These are phyloP conservation scores for Cantharis rufa DNA, from an alignment of 2,888 invertebrate genomes.

Conservation along the genomic window DNA sequence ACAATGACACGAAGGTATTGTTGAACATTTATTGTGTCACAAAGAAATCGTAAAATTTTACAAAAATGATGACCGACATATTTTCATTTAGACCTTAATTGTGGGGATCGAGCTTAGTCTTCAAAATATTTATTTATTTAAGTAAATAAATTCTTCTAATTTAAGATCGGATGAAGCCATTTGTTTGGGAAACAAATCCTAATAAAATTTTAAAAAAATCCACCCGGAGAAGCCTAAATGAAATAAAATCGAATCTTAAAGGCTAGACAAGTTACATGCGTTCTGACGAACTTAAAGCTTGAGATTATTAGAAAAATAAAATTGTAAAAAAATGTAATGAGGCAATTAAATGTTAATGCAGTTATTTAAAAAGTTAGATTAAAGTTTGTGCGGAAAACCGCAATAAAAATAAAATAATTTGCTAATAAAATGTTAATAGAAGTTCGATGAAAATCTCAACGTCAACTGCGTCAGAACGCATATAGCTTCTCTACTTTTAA, in stretches of 20 bases:
- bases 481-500: background rate
- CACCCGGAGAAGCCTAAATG: background rate
- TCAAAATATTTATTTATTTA: no score
- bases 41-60: background rate
- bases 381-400: no score
- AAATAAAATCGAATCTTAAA: background rate
- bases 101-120: background rate
- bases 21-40: background rate
- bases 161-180: background rate
- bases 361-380: no score
- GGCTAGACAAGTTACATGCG: no score
- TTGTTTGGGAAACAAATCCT: background rate
- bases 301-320: no score
- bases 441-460: no score
- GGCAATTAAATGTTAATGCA: no score
- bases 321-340: no score
- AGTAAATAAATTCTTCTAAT: background rate
- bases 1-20: background rate
- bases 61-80: background rate
- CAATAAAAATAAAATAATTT: no score
- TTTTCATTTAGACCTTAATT: background rate
- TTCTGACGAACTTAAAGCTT: no score
- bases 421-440: no score
- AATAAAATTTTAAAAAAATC: background rate
- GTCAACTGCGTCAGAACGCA: no score